These are phyloP conservation scores for Elaphurus davidianus DNA, from an alignment of 2,113 vertebrate species.

Conservation along the genomic window DNA sequence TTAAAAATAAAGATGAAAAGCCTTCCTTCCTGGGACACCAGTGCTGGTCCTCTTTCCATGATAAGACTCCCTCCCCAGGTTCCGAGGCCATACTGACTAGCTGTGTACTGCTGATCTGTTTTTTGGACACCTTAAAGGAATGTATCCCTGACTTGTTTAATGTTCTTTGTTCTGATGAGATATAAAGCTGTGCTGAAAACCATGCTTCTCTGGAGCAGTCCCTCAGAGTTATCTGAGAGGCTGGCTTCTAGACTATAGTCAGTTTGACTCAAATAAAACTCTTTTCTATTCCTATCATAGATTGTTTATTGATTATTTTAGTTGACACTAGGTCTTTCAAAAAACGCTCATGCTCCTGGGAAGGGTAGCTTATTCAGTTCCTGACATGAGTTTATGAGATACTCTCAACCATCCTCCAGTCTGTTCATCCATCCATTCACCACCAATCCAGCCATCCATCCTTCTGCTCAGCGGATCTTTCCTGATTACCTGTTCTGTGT, in stretches of 20 bases:
- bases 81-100: background rate
- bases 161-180: background rate
- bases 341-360: background rate
- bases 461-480: background rate
- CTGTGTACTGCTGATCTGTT: background rate
- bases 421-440: background rate
- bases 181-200: background rate
- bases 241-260: background rate
- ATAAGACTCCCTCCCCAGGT: background rate
- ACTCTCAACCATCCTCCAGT: background rate
- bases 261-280: background rate
- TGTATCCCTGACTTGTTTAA: background rate
- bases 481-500: too few relatives aligned
- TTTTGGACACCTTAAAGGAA: background rate
- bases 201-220: background rate
- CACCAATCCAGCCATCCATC: background rate
- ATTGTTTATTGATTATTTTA: background rate
- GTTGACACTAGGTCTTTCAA: background rate
- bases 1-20: background rate
- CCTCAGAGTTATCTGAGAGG: background rate
- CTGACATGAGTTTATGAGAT: background rate
- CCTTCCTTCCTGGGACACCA: background rate
- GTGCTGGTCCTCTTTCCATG: background rate
- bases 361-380: background rate
- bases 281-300: background rate